Percentiles rank a stretch among this genome's conserved stretches.
These are phyloP conservation scores for Sebastes ruberrimus DNA, from an alignment of 2,797 vertebrate genomes.

Conservation along the genomic window DNA sequence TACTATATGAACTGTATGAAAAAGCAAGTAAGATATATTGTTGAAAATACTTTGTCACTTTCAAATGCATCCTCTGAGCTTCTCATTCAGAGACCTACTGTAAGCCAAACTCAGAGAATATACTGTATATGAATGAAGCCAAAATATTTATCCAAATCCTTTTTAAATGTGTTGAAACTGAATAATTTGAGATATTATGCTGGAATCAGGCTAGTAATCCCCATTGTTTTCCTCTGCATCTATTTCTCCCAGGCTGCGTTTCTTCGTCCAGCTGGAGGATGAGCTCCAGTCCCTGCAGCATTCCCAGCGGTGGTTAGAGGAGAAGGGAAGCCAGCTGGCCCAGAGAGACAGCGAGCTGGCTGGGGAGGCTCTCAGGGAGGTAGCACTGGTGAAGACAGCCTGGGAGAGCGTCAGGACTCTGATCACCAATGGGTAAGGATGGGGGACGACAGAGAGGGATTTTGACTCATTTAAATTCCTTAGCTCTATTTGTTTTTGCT, in stretches of 20 bases:
- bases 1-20: not conserved
- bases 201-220: constrained; percentile 51
- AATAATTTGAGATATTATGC: constrained; percentile 32
- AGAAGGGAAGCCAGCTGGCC: constrained; percentile 91
- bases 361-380: constrained; percentile 85
- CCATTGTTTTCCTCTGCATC: constrained; percentile 56
- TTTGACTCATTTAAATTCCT: not conserved
- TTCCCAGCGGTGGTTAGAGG: constrained; percentile 91
- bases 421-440: constrained; percentile 88
- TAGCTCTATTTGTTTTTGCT: not conserved
- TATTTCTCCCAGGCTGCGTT: constrained; percentile 84
- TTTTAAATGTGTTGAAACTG: constrained; percentile 17
- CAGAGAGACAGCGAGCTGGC: constrained; percentile 88
- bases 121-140: not conserved
- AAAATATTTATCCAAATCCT: constrained; percentile 19
- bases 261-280: constrained; percentile 93
- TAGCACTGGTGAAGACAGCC: constrained; percentile 83
- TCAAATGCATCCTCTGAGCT: not conserved
- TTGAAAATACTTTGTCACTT: not conserved
- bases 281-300: constrained; percentile 92
- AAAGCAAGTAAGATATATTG: not conserved
- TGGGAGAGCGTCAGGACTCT: constrained; percentile 88
- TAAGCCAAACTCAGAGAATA: not conserved
- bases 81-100: not conserved
- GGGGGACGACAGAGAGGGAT: not conserved